A percentile compares a stretch with the other conserved stretches of the same genome.
phyloP scores from a whole-genome alignment of 2,113 vertebrate genomes.

The Xiphorhynchus elegans region DNA sequence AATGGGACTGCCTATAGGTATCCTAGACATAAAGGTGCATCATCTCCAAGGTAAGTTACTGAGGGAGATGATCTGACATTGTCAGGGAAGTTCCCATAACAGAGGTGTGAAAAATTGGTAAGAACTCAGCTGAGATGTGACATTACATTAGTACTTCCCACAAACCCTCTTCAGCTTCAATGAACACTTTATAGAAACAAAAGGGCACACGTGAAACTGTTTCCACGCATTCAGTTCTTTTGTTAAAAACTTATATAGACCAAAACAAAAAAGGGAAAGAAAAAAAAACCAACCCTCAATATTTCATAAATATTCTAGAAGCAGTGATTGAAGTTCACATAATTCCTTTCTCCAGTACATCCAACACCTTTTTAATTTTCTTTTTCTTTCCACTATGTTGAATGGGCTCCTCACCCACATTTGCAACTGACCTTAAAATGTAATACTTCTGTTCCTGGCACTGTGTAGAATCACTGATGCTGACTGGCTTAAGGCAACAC shows the following conservation, averaged over 20 bases:
- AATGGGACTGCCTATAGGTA: background rate
- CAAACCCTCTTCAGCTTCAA: background rate
- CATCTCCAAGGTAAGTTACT: background rate
- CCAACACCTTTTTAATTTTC: background rate
- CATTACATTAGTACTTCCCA: background rate
- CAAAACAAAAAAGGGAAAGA: background rate
- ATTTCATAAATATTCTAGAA: background rate
- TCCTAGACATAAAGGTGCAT: background rate
- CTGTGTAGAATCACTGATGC: background rate
- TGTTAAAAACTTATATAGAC: background rate
- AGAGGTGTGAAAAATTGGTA: background rate
- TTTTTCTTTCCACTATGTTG: background rate
- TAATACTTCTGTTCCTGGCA: background rate
- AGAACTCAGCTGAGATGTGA: background rate
- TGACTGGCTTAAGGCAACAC: background rate
- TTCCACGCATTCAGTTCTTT: background rate
- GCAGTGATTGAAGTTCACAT: background rate
- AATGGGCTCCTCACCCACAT: background rate
- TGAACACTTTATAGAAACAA: background rate
- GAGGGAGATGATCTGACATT: background rate
- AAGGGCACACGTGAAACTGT: background rate
- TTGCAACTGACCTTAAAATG: background rate
- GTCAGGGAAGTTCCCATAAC: rapidly evolving
- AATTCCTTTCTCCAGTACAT: background rate
- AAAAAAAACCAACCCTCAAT: background rate